These are phyloP conservation scores for Ferrisia virgata DNA, from an alignment of 2,888 invertebrate species.

Conservation along the genomic window DNA sequence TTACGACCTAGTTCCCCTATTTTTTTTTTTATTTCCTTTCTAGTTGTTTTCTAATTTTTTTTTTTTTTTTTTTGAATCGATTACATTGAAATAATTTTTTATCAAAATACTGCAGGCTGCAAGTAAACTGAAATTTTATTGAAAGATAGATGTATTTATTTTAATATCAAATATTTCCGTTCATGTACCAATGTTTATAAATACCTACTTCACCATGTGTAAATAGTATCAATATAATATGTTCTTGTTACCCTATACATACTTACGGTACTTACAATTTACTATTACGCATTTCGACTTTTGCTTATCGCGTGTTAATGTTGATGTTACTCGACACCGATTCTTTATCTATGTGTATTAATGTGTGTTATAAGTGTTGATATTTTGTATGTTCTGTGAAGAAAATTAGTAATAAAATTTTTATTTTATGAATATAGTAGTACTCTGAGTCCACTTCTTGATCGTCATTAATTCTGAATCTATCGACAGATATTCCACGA, in stretches of 20 bases:
- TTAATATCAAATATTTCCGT: neutral
- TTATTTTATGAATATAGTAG: neutral
- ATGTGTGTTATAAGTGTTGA: neutral
- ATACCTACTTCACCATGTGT: neutral
- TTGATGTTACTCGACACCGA: neutral
- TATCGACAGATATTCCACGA: too few relatives aligned
- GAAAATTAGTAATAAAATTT: neutral
- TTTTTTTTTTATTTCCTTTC: neutral
- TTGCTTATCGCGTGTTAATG: neutral
- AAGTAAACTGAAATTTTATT: neutral
- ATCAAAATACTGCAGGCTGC: neutral
- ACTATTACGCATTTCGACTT: neutral
- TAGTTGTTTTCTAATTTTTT: neutral
- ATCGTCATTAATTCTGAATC: too few relatives aligned
- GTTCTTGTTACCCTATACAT: slow-evolving; percentile 23
- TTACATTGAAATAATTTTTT: neutral
- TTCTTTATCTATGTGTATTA: neutral
- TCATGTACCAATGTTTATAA: slow-evolving; percentile 6
- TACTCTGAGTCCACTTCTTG: too few relatives aligned
- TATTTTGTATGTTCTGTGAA: slow-evolving; percentile 3
- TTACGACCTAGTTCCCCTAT: slow-evolving; percentile 20
- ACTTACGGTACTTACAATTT: neutral
- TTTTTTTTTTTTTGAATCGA: neutral
- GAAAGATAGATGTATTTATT: neutral
- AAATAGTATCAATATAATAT: slow-evolving; percentile 16